These are phyloP conservation scores for Molanna angustata DNA, from an alignment of 2,888 invertebrate genomes.

Conservation along the genomic window DNA sequence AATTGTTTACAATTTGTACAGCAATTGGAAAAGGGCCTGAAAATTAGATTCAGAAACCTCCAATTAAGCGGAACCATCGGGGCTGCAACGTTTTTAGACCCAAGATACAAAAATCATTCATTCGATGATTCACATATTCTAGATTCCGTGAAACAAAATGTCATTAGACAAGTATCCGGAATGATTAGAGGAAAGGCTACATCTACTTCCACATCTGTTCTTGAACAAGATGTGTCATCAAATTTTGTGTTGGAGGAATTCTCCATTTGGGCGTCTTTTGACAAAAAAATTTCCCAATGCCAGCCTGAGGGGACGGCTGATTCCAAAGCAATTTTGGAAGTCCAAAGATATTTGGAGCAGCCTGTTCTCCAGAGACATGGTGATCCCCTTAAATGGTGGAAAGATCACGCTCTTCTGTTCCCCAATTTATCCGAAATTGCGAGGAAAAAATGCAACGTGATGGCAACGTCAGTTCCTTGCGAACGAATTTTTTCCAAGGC, in stretches of 20 bases:
- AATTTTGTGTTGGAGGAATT: neutral
- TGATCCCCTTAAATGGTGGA: constrained; percentile 6
- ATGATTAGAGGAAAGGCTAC: neutral
- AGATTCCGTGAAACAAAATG: neutral
- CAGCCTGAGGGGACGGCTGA: constrained; percentile 1
- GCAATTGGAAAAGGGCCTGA: neutral
- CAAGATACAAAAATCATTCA: neutral
- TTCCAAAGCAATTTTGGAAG: constrained; percentile 1
- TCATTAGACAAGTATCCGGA: neutral
- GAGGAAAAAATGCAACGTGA: neutral
- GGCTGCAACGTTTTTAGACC: constrained; percentile 1
- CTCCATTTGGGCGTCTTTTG: neutral
- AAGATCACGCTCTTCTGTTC: constrained; percentile 4
- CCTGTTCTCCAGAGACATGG: neutral
- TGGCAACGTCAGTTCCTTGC: constrained; percentile 3
- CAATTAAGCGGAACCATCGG: neutral
- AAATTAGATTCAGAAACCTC: neutral
- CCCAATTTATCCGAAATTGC: constrained; percentile 3
- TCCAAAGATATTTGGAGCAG: neutral
- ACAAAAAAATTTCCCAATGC: neutral
- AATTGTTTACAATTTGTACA: neutral
- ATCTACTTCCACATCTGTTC: neutral
- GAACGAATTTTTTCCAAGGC: constrained; percentile 6
- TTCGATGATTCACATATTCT: neutral
- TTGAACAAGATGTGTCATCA: neutral